A percentile compares a stretch with the other conserved stretches of the same genome.
Evolutionary conservation across 2,113 vertebrate genomes (phyloP).

Genomic region (Thunnus thynnus): DNA sequence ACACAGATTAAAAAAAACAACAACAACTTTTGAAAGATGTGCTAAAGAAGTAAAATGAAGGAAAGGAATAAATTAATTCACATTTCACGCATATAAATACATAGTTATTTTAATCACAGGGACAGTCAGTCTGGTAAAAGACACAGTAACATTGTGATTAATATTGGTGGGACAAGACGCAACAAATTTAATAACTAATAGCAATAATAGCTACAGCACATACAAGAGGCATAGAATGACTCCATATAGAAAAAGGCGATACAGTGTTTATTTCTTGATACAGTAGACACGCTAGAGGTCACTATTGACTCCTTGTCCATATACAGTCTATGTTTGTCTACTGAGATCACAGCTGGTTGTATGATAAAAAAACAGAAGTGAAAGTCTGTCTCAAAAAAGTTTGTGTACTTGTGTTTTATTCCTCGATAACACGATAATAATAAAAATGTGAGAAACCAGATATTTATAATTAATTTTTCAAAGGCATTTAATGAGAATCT

Average conservation of each 20-base stretch:
- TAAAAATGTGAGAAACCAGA: too few relatives aligned
- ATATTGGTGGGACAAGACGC: not conserved
- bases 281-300: constrained; percentile 47
- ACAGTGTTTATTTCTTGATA: not conserved
- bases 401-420: too few relatives aligned
- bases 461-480: not conserved
- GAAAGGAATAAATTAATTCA: not conserved
- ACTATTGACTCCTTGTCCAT: constrained; percentile 16
- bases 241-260: not conserved
- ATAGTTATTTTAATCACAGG: too few relatives aligned
- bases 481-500: not conserved
- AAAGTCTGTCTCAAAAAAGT: not conserved
- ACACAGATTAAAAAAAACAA: too few relatives aligned
- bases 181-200: accelerated
- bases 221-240: not conserved
- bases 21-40: not conserved
- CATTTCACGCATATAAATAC: too few relatives aligned
- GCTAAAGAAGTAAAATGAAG: too few relatives aligned
- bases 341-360: not conserved
- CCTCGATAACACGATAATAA: too few relatives aligned
- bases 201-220: not conserved
- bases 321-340: not conserved
- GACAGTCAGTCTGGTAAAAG: not conserved
- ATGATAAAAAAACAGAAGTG: not conserved
- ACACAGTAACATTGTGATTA: not conserved